These are phyloP conservation scores for Ardeotis arabs DNA, from an alignment of 2,113 vertebrate species.

Conservation along the genomic window DNA sequence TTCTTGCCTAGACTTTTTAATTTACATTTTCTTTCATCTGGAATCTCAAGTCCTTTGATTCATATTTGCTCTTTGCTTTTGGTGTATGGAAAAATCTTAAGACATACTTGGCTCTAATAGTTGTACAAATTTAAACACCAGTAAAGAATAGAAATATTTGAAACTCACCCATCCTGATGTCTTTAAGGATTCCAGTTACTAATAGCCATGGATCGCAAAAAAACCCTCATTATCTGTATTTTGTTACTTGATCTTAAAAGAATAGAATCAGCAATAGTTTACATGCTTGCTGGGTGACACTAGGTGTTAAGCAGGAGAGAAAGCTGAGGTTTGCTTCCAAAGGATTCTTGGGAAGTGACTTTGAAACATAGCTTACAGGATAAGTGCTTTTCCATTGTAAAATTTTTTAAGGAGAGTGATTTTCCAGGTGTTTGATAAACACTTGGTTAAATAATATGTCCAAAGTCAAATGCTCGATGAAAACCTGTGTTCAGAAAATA, in stretches of 20 bases:
- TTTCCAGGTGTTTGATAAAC: slow-evolving; percentile 64
- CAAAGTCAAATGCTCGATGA: slow-evolving; percentile 10
- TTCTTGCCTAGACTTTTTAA: background rate
- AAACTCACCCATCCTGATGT: background rate
- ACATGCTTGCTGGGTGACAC: background rate
- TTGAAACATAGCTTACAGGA: background rate
- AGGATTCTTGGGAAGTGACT: slow-evolving; percentile 33
- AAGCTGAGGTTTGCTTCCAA: background rate
- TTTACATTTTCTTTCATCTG: background rate
- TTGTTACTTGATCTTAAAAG: background rate
- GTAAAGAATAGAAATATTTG: background rate
- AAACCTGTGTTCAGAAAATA: slow-evolving; percentile 1
- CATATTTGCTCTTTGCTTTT: background rate
- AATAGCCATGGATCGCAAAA: background rate
- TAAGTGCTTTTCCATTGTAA: slow-evolving; percentile 63
- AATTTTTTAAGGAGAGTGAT: slow-evolving; percentile 5
- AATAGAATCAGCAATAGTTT: background rate
- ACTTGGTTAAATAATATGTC: slow-evolving; percentile 24
- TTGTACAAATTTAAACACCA: background rate
- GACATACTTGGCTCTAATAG: background rate
- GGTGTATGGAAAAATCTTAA: background rate
- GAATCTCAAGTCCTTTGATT: background rate
- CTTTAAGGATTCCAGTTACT: background rate
- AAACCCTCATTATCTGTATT: background rate
- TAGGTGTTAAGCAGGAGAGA: slow-evolving; percentile 12